A percentile compares a stretch with the other conserved stretches of the same genome.
These are phyloP conservation scores for Clarias fuscus DNA, from an alignment of 2,797 vertebrate genomes.

Conservation along the genomic window DNA sequence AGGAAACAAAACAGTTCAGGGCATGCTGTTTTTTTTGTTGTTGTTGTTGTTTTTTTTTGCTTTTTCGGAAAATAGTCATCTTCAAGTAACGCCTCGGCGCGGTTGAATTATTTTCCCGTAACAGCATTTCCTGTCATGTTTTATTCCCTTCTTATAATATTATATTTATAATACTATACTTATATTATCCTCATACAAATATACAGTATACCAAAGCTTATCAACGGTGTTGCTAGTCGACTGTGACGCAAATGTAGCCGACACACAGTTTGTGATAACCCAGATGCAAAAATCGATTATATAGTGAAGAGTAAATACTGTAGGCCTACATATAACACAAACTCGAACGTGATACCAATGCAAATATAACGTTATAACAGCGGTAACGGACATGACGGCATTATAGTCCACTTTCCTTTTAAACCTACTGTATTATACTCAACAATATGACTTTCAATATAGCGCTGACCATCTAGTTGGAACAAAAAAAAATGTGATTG, in stretches of 20 bases:
- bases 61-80: not conserved
- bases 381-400: not conserved
- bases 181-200: conserved; percentile 5
- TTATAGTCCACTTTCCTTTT: not conserved
- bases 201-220: conserved; percentile 25
- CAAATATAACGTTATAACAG: conserved; percentile 4
- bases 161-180: conserved; percentile 16
- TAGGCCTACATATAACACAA: not conserved
- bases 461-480: not conserved
- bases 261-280: not conserved
- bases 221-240: not conserved
- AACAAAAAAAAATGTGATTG: not conserved
- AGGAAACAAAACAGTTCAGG: conserved; percentile 11
- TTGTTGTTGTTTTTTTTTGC: too few species aligned
- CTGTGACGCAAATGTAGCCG: conserved; percentile 12
- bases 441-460: not conserved
- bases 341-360: not conserved
- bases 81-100: not conserved
- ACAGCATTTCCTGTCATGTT: not conserved
- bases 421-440: not conserved
- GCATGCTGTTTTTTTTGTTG: not conserved
- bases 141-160: conserved; percentile 10
- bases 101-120: not conserved
- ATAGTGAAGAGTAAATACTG: not conserved
- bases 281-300: not conserved